These are phyloP conservation scores for Synanthedon myopaeformis DNA, from an alignment of 2,888 invertebrate species.

Conservation along the genomic window DNA sequence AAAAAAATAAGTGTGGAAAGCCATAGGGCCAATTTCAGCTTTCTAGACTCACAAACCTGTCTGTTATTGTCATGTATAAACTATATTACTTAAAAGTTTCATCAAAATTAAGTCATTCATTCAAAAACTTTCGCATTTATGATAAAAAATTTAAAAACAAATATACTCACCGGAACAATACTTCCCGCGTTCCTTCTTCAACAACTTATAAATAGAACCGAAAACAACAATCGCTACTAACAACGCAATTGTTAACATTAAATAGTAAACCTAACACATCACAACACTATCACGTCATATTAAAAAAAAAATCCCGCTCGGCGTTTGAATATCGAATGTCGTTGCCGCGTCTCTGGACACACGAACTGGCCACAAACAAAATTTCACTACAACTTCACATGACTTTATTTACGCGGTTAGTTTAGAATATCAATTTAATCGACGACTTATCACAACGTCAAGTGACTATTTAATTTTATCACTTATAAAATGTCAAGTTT, in stretches of 20 bases:
- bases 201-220: slow-evolving; percentile 13
- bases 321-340: slow-evolving; percentile 14
- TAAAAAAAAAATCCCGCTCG: slow-evolving; percentile 36
- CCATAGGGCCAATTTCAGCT: too few relatives aligned
- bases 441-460: neutral
- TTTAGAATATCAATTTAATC: neutral
- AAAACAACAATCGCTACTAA: slow-evolving; percentile 30
- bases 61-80: too few relatives aligned
- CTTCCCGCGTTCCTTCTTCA: neutral
- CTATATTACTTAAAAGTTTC: too few relatives aligned
- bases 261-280: slow-evolving; percentile 38
- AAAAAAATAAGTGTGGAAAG: too few relatives aligned
- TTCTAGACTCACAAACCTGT: too few relatives aligned
- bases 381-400: neutral
- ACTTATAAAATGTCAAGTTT: slow-evolving; percentile 5
- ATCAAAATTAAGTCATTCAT: neutral
- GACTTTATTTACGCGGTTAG: neutral
- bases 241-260: slow-evolving; percentile 46
- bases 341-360: slow-evolving; percentile 18
- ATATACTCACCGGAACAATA: neutral
- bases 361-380: neutral
- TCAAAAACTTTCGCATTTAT: too few relatives aligned
- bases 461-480: slow-evolving; percentile 10
- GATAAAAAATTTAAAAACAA: neutral
- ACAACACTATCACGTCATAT: slow-evolving; percentile 40